Evolutionary conservation across 2,113 vertebrate species (phyloP).

Genomic region (Poicephalus gulielmi): DNA sequence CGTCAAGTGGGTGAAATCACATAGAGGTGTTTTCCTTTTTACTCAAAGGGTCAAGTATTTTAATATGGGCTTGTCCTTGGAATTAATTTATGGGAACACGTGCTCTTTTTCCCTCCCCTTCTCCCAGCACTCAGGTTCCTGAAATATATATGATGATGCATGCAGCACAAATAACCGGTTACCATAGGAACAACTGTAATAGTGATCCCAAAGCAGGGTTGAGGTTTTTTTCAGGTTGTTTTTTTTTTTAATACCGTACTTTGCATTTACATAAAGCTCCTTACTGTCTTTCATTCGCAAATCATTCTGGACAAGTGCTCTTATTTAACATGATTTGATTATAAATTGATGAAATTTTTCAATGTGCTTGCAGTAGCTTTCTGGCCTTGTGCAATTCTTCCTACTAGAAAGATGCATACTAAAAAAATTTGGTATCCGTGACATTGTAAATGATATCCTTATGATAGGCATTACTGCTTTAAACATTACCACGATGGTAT

Average conservation of each 20-base stretch:
- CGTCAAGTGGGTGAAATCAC: slow-evolving; percentile 37
- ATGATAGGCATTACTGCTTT: background rate
- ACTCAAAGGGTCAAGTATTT: slow-evolving; percentile 39
- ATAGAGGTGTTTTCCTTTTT: slow-evolving; percentile 11
- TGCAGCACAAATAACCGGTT: slow-evolving; percentile 59
- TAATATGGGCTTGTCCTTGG: background rate
- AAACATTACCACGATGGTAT: background rate
- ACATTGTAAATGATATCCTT: background rate
- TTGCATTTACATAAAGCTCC: background rate
- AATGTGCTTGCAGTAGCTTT: background rate
- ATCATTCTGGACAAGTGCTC: background rate
- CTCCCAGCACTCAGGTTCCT: slow-evolving; percentile 38
- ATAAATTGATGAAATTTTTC: background rate
- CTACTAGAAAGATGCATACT: background rate
- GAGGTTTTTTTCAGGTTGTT: background rate
- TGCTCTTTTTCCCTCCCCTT: background rate
- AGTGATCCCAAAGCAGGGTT: slow-evolving; percentile 51
- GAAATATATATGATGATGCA: slow-evolving; percentile 69
- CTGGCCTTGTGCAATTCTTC: background rate
- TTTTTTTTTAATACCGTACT: background rate
- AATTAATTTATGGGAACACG: slow-evolving; percentile 27
- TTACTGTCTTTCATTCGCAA: background rate
- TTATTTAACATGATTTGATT: background rate
- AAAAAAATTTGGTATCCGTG: background rate
- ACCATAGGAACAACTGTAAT: slow-evolving; percentile 66